Base-by-base conservation (phyloP, 64 coral and sea anemone species). In the Acropora tenuis region DNA sequence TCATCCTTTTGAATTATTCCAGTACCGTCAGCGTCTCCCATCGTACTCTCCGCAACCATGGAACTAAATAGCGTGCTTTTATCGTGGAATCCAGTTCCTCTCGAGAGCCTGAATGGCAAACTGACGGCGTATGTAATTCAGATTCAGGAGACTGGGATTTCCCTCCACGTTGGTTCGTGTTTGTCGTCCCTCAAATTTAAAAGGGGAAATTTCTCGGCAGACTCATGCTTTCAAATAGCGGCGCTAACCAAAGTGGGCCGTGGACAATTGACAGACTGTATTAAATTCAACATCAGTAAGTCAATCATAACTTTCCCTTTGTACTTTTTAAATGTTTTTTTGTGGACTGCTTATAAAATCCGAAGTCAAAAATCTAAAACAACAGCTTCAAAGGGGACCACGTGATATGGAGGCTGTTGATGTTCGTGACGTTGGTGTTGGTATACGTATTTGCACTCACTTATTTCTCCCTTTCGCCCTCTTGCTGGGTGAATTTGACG, bases 211-310 rank as follows among this genome's bases (percentile, higher is more conserved):
- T 43, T 79, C 20, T 63, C 74, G 8, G 18, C 7, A 17, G 17
- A 78, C 15, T 78, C 20, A 15, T 92, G 91, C 48, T 30, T 92
- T 41, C 59, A 71, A 40, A 77, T 92, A 15, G 75, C 82, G 55
- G 83, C 47, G 5, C 17, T 92, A 10, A 92, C 52, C 0, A 87
- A 19, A 50, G 30, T 18, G 2, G 91, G 91, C 3, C 3, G 18
- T 63, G 91, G 91, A 10, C 6, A 69, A 8, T 15, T 43, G 16
- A 87, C 61, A 8, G 41, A 69, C 49, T 85, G 82, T 12, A 9
- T 67, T 44, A 15, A 47, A 47, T 42, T 84, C 44, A 13, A 48
- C 16, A 8, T 84, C 0, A 46, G 82, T 85, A 12, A 30, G 61
- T 85, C 53, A 41, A 10, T 16, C 15, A 12, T 2, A 63, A 4